Base-by-base conservation (phyloP, 2,113 vertebrate genomes). In the Mastomys natalensis region DNA sequence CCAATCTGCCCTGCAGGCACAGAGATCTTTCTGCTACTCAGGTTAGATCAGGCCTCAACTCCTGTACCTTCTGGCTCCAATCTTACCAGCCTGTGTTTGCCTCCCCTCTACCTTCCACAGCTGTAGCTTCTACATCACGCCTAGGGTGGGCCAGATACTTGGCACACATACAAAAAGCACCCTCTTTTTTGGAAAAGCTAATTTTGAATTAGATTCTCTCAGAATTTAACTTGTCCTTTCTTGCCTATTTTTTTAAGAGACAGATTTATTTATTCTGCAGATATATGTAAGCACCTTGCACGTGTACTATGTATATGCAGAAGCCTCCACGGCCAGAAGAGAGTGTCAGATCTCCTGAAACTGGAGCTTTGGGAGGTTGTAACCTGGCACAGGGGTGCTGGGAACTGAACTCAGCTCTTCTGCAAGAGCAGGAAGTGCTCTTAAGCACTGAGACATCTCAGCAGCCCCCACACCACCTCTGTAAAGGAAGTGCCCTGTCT, bases 141-240 rank as follows among this genome's bases (percentile, higher is more conserved):
- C 31, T 68, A 15, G 3, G 5, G 48, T 5, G 43, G 60, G 84
- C 29, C 40, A 37, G 43, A 86, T 19, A 22, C 84, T 19, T 37
- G 31, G 51, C 43, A 40, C 19, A 16, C 19, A 48, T 34, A 51
- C 7, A 58, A 13, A 93, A 76, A 26, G 43, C 68, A 37, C 78
- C 19, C 62, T 22, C 80, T 85, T 81, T 51, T 40, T 86, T 3
- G 5, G 43, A 81, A 76, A 84, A 64, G 13, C n/a, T 87, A 40
- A 87, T 64, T 68, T 11, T 78, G 40, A 84, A 88, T 31, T 8
- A 48, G 70, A 77, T 34, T 78, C 17, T 94, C 68, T 19, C 70
- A 51, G 24, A 81, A 87, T 78, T 93, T 55, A 97, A 92, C 70
- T 74, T 34, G 12, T 64, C 22, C 64, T 58, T 88, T 94, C 13